A percentile compares a stretch with the other conserved stretches of the same genome.
phyloP scores from a whole-genome alignment of 2,113 vertebrate genomes.

The Phrynosoma platyrhinos region DNA sequence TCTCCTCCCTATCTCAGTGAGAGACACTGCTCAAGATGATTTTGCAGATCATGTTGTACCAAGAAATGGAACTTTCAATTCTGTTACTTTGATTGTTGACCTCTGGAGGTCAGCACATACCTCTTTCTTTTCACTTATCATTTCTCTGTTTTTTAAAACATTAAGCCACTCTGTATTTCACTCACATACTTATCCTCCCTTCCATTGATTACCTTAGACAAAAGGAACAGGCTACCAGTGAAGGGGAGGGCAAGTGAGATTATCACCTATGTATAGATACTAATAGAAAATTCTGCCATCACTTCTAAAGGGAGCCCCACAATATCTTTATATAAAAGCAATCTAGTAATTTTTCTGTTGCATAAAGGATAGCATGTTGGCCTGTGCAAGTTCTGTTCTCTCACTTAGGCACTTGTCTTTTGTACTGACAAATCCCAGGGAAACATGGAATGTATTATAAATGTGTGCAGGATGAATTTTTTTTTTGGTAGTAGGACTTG shows the following conservation, averaged over 20 bases:
- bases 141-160: neutral
- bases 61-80: constrained; percentile 1
- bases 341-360: no score
- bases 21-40: neutral
- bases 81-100: neutral
- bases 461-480: neutral
- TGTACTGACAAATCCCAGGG: neutral
- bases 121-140: neutral
- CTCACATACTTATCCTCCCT: neutral
- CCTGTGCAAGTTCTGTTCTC: neutral
- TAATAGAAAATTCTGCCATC: neutral
- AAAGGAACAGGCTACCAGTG: neutral
- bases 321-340: no score
- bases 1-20: neutral
- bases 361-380: neutral
- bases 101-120: neutral
- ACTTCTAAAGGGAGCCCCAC: neutral
- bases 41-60: neutral
- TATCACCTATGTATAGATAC: neutral
- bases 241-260: neutral
- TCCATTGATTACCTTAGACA: neutral
- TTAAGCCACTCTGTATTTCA: neutral
- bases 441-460: neutral
- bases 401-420: neutral
- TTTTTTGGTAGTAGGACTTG: neutral